Evolutionary conservation across 2,113 vertebrate genomes (phyloP).

Genomic region (Ciconia maguari): DNA sequence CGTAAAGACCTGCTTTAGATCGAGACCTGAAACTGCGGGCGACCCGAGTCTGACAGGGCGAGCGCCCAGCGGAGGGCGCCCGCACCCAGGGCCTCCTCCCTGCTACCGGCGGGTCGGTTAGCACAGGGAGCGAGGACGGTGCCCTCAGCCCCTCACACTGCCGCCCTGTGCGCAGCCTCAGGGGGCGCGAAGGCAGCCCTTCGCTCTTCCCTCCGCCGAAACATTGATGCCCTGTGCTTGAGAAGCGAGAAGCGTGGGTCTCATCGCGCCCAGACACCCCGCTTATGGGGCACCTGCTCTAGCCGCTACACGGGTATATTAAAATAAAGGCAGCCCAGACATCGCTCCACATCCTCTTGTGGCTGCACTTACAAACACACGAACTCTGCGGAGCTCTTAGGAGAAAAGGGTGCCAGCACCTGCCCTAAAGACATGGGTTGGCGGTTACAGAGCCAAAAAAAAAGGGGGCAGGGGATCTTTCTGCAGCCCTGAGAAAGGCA

Average conservation of each 20-base stretch:
- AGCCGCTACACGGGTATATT: rapidly evolving
- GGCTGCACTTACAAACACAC: rapidly evolving
- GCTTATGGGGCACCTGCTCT: not conserved
- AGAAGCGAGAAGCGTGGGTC: not conserved
- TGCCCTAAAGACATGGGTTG: rapidly evolving
- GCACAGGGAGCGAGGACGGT: not conserved
- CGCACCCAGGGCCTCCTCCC: too few relatives aligned
- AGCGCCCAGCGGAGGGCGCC: too few relatives aligned
- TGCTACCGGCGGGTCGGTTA: too few relatives aligned
- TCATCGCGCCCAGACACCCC: too few relatives aligned
- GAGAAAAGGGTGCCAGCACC: not conserved
- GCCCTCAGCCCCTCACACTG: not conserved
- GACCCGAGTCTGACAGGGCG: too few relatives aligned
- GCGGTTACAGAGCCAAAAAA: not conserved
- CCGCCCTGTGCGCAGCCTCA: not conserved
- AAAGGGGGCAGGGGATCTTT: too few relatives aligned
- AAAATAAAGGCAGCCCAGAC: not conserved
- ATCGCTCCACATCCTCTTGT: rapidly evolving
- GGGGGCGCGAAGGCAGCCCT: not conserved
- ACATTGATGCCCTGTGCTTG: rapidly evolving
- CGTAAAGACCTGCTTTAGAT: rapidly evolving
- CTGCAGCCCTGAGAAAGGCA: not conserved
- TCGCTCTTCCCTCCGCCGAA: too few relatives aligned
- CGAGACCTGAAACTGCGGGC: rapidly evolving
- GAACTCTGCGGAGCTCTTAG: not conserved